Percentiles rank a stretch among this genome's conserved stretches.
phyloP scores from a whole-genome alignment of 2,797 vertebrate genomes.

The Kryptopterus vitreolus region DNA sequence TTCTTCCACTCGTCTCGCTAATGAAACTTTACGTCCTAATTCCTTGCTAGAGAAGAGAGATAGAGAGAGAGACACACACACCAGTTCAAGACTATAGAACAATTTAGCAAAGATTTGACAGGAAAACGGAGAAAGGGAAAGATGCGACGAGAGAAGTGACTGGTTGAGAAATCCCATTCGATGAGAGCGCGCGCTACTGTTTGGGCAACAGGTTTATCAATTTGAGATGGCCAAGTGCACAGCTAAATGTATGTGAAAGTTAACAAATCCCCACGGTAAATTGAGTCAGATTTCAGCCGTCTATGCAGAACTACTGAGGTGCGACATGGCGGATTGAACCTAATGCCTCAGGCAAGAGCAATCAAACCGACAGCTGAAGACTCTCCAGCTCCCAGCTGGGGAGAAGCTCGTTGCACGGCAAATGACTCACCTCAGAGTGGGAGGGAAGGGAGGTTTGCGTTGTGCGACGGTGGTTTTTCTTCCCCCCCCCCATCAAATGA shows the following conservation, averaged over 20 bases:
- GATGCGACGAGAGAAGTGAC: slow-evolving; percentile 22
- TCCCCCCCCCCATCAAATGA: slow-evolving; percentile 45
- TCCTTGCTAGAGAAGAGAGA: slow-evolving; percentile 37
- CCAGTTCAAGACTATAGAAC: slow-evolving; percentile 15
- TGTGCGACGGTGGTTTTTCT: slow-evolving; percentile 33
- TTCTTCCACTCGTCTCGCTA: slow-evolving; percentile 52
- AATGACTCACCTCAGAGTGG: slow-evolving; percentile 67
- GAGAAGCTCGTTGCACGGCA: slow-evolving; percentile 73
- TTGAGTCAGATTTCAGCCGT: slow-evolving; percentile 82
- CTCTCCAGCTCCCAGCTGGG: slow-evolving; percentile 74
- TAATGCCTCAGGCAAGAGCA: slow-evolving; percentile 83
- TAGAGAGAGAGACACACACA: background rate
- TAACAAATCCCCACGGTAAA: slow-evolving; percentile 85
- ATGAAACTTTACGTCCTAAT: slow-evolving; percentile 58
- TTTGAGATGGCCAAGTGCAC: slow-evolving; percentile 83
- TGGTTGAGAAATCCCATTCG: slow-evolving; percentile 49
- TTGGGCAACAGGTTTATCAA: slow-evolving; percentile 84
- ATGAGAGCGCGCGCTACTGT: slow-evolving; percentile 63
- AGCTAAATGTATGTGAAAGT: slow-evolving; percentile 87
- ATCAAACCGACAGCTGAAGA: slow-evolving; percentile 82
- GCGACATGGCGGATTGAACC: slow-evolving; percentile 82
- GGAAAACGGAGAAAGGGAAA: slow-evolving; percentile 4
- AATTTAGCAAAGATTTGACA: slow-evolving; percentile 8
- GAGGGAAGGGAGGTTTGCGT: slow-evolving; percentile 39
- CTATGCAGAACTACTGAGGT: slow-evolving; percentile 82